Conservation (phyloP, 2,888 invertebrate species). For the Drosophila prolongata region DNA sequence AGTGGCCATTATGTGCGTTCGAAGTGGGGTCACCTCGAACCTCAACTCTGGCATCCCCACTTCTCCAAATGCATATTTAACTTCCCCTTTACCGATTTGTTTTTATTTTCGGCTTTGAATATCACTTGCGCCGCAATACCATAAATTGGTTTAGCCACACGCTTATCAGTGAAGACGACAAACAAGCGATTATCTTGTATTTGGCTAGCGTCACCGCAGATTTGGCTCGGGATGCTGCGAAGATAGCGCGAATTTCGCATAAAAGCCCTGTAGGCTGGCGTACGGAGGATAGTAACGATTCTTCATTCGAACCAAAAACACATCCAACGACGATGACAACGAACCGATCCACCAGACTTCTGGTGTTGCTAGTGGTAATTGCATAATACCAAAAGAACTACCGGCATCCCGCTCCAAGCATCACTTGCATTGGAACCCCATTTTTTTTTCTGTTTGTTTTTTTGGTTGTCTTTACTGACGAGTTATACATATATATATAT, state of each 20-base stretch:
- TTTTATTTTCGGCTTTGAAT: background rate
- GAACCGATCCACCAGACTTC: constrained; percentile 81
- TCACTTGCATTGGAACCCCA: constrained; percentile 16
- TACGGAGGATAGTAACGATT: constrained; percentile 81
- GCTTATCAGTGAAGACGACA: constrained; percentile 34
- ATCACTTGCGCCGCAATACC: constrained; percentile 68
- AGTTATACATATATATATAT: constrained; percentile 38
- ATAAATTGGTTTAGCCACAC: constrained; percentile 70
- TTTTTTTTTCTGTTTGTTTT: constrained; percentile 32
- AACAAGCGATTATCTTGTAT: constrained; percentile 55
- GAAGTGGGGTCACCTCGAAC: background rate
- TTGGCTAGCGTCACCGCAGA: constrained; percentile 58
- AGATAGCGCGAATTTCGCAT: constrained; percentile 66
- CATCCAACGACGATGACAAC: constrained; percentile 77
- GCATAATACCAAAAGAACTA: constrained; percentile 26
- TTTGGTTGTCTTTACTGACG: constrained; percentile 53
- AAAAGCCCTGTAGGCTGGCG: constrained; percentile 64
- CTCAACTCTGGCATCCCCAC: too few species aligned
- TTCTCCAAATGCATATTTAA: background rate
- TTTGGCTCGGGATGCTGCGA: constrained; percentile 46
- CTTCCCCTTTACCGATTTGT: background rate
- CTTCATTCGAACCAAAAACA: constrained; percentile 77
- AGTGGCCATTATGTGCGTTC: background rate
- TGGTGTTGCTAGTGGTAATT: constrained; percentile 83
- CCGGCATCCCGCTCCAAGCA: background rate